Conservation (phyloP, 2,888 invertebrate genomes). For the Diaphora mendica region DNA sequence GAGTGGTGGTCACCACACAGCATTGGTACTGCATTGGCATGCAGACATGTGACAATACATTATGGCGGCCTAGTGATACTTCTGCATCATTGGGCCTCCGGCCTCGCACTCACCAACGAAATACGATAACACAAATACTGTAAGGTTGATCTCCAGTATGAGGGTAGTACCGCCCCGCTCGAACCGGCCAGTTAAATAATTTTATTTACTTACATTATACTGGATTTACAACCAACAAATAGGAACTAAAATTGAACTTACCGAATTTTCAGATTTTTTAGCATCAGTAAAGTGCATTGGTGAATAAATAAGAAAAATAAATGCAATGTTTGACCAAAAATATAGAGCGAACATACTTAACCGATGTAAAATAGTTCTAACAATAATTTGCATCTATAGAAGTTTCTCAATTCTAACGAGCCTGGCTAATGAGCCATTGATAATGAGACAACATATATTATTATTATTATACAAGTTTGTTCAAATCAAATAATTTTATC, state of each 20-base stretch:
- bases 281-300: background rate
- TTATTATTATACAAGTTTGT: background rate
- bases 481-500: background rate
- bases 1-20: no score
- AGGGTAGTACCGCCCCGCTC: no score
- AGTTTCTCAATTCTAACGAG: background rate
- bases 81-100: no score
- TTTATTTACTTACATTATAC: no score
- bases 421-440: background rate
- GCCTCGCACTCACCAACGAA: no score
- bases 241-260: background rate
- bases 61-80: no score
- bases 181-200: no score
- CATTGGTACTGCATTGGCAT: no score
- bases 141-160: no score
- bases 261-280: background rate
- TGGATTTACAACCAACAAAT: background rate
- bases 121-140: no score
- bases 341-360: background rate
- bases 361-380: constrained; percentile 2
- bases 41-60: no score
- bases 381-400: background rate
- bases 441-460: background rate
- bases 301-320: constrained; percentile 1
- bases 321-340: background rate